Evolutionary conservation across 2,113 vertebrate genomes (phyloP).

Genomic region (Melierax canorus): DNA sequence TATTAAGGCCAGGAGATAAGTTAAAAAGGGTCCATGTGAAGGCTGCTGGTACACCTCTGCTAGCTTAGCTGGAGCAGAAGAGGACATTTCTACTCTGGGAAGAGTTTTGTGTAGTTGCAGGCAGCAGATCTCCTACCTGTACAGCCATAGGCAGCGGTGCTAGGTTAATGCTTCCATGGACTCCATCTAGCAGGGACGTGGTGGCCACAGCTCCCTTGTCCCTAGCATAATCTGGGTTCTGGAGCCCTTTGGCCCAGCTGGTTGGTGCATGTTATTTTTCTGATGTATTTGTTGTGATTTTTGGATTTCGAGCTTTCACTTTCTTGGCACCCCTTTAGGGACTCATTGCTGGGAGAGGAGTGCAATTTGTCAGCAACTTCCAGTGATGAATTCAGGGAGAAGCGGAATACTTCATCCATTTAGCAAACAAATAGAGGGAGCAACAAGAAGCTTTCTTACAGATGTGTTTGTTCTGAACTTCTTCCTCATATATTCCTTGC

Average conservation of each 20-base stretch:
- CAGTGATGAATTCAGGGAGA: neutral
- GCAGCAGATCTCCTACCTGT: neutral
- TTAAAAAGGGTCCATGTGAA: neutral
- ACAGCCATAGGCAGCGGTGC: neutral
- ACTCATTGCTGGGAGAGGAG: neutral
- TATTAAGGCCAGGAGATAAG: neutral
- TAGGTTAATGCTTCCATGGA: neutral
- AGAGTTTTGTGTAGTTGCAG: neutral
- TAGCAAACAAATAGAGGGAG: conserved; percentile 2
- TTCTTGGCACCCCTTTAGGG: conserved; percentile 13
- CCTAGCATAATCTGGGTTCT: neutral
- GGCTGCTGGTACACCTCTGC: neutral
- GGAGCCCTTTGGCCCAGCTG: neutral
- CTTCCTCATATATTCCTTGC: neutral
- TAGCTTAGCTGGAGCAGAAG: neutral
- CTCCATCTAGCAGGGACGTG: neutral
- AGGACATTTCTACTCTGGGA: neutral
- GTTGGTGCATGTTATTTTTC: neutral
- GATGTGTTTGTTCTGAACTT: conserved; percentile 17
- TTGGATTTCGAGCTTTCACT: neutral
- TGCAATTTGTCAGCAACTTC: conserved; percentile 39
- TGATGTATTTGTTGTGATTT: neutral
- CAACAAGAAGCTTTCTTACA: neutral
- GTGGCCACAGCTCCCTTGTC: neutral
- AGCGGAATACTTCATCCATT: conserved; percentile 13